phyloP scores from a whole-genome alignment of 2,888 invertebrate species.

The Panopea generosa region DNA sequence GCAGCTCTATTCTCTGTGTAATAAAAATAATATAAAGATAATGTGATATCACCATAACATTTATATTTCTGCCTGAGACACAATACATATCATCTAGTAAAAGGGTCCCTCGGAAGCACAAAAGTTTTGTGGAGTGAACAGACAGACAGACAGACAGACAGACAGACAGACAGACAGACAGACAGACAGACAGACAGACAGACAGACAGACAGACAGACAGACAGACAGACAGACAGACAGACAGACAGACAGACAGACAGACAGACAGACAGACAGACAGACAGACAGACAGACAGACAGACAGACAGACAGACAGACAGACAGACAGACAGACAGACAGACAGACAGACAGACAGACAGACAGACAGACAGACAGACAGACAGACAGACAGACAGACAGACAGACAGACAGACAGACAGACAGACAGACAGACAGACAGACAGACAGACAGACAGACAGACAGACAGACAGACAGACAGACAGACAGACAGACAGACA shows the following conservation, averaged over 20 bases:
- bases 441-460: constrained; percentile 19
- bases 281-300: constrained; percentile 15
- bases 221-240: neutral
- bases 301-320: constrained; percentile 14
- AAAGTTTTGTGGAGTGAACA: no score
- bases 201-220: constrained; percentile 8
- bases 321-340: constrained; percentile 11
- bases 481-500: constrained; percentile 20
- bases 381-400: constrained; percentile 16
- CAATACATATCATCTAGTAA: no score
- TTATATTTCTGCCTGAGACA: no score
- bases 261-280: constrained; percentile 13
- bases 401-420: constrained; percentile 20
- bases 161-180: no score
- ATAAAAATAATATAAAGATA: constrained; percentile 5
- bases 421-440: constrained; percentile 20
- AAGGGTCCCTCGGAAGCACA: no score
- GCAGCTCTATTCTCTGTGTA: constrained; percentile 79
- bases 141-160: no score
- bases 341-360: constrained; percentile 11
- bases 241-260: constrained; percentile 16
- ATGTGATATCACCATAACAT: neutral
- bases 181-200: constrained; percentile 20
- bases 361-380: constrained; percentile 17
- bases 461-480: constrained; percentile 13